phyloP scores from a whole-genome alignment of 2,113 vertebrate genomes.

The Dasyornis broadbenti region DNA sequence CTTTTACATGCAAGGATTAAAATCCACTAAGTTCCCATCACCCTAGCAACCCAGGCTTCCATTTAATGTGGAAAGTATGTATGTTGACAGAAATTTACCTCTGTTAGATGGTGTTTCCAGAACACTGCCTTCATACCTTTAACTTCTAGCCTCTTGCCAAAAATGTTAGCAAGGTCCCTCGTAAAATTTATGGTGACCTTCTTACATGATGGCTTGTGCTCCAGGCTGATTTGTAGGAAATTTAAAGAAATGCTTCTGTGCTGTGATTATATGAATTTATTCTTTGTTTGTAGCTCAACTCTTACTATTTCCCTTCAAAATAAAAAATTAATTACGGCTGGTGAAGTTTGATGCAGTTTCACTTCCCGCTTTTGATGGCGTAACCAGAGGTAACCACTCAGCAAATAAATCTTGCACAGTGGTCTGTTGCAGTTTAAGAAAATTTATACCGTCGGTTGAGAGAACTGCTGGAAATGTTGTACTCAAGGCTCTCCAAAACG shows the following conservation, averaged over 20 bases:
- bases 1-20: background rate
- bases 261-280: background rate
- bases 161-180: background rate
- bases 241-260: background rate
- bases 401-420: constrained; percentile 54
- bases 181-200: background rate
- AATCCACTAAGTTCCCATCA: background rate
- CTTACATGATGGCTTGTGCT: background rate
- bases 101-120: background rate
- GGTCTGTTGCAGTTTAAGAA: constrained; percentile 42
- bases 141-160: background rate
- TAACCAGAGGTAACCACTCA: constrained; percentile 35
- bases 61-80: fast-evolving
- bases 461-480: constrained; percentile 40
- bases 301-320: background rate
- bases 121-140: background rate
- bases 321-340: constrained; percentile 1
- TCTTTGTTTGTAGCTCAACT: background rate
- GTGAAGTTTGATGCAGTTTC: constrained; percentile 14
- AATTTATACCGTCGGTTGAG: constrained; percentile 58
- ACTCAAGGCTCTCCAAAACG: constrained; percentile 55
- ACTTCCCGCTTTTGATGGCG: background rate
- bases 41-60: background rate
- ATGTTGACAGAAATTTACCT: background rate
- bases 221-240: background rate